Percentiles rank a stretch among this genome's conserved stretches.
phyloP scores from a whole-genome alignment of 2,888 invertebrate species.

The Eutolmus rufibarbis region DNA sequence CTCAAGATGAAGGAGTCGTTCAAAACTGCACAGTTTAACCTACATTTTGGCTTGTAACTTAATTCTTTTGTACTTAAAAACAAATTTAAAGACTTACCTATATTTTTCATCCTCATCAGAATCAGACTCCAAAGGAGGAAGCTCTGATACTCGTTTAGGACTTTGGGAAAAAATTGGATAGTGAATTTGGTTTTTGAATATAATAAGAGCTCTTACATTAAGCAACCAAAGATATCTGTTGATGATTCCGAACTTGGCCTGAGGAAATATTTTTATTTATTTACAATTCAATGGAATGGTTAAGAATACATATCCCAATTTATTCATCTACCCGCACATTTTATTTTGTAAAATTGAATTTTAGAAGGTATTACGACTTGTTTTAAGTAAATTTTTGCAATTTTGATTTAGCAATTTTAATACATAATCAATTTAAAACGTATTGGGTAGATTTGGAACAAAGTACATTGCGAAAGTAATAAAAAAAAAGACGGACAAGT shows the following conservation, averaged over 20 bases:
- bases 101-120: conserved; percentile 56
- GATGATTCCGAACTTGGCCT: background rate
- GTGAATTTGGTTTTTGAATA: background rate
- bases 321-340: too few relatives aligned
- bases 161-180: conserved; percentile 48
- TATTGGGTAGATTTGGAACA: too few relatives aligned
- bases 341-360: too few relatives aligned
- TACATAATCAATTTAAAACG: too few relatives aligned
- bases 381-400: too few relatives aligned
- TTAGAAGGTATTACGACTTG: too few relatives aligned
- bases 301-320: too few relatives aligned
- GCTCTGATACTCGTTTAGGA: conserved; percentile 58
- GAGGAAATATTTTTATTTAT: background rate
- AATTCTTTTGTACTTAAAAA: background rate
- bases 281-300: background rate
- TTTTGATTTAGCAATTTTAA: too few relatives aligned
- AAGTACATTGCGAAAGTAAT: too few relatives aligned
- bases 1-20: conserved; percentile 60
- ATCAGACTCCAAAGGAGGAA: conserved; percentile 57
- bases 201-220: background rate
- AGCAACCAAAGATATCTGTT: background rate
- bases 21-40: conserved; percentile 59
- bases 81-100: conserved; percentile 43
- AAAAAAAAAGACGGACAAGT: too few relatives aligned
- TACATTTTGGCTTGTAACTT: conserved; percentile 40